These are phyloP conservation scores for Mobula birostris DNA, from an alignment of 2,113 vertebrate species.

Conservation along the genomic window DNA sequence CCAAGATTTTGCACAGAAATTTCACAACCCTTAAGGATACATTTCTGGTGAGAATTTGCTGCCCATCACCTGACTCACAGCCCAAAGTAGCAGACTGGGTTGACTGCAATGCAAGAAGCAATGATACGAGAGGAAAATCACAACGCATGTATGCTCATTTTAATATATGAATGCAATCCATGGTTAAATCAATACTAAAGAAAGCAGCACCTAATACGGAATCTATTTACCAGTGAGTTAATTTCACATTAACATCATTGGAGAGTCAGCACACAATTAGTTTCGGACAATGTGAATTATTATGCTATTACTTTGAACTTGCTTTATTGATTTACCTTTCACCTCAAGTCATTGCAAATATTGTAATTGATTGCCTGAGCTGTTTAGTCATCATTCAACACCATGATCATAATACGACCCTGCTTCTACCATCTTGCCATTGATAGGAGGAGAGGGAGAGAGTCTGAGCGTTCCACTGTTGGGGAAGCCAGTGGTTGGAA, in stretches of 20 bases:
- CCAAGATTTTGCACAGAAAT: neutral
- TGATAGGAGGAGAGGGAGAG: neutral
- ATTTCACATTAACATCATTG: neutral
- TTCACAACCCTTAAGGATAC: neutral
- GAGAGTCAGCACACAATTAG: conserved; percentile 10
- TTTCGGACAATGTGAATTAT: conserved; percentile 20
- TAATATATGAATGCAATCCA: neutral
- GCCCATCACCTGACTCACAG: neutral
- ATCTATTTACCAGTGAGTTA: neutral
- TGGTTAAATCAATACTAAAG: neutral
- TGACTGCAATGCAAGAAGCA: neutral
- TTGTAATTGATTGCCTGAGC: neutral
- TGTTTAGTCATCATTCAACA: neutral
- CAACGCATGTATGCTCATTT: neutral
- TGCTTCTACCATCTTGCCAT: neutral
- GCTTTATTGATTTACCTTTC: conserved; percentile 20
- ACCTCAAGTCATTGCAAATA: neutral
- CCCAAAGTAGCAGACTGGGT: neutral
- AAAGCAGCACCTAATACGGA: neutral
- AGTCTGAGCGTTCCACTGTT: neutral
- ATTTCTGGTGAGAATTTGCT: too few species aligned
- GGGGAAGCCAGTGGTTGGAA: neutral
- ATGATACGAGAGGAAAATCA: neutral
- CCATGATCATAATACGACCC: neutral
- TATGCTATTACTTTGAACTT: neutral